Conservation (phyloP, 2,797 vertebrate genomes). For the Lagorchestes hirsutus region DNA sequence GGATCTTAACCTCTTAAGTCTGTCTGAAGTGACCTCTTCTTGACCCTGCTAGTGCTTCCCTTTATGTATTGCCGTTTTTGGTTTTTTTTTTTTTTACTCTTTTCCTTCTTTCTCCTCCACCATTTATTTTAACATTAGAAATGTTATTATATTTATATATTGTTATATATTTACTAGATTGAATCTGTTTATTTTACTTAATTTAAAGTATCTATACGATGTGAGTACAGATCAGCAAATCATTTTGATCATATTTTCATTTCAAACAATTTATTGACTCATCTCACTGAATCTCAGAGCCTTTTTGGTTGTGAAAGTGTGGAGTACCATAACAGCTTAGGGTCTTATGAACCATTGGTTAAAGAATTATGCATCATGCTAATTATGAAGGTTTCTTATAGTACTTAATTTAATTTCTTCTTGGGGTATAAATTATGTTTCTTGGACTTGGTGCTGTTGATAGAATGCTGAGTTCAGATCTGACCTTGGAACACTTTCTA, state of each 20-base stretch:
- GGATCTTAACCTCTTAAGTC: neutral
- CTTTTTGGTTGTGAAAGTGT: constrained; percentile 40
- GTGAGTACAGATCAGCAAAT: neutral
- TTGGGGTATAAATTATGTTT: constrained; percentile 58
- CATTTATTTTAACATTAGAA: constrained; percentile 52
- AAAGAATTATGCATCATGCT: constrained; percentile 40
- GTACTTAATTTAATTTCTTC: constrained; percentile 57
- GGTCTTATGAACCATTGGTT: constrained; percentile 29
- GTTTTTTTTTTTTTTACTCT: neutral
- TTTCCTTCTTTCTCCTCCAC: constrained; percentile 50
- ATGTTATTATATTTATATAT: constrained; percentile 45
- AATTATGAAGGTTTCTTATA: constrained; percentile 53
- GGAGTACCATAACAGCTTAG: constrained; percentile 46
- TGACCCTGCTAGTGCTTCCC: neutral
- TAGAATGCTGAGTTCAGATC: neutral
- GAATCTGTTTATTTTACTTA: neutral
- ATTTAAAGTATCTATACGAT: neutral
- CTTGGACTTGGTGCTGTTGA: constrained; percentile 11
- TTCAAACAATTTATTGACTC: neutral
- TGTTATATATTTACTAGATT: constrained; percentile 22
- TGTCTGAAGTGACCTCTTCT: constrained; percentile 31
- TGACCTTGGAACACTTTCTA: neutral
- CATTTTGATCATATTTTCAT: neutral
- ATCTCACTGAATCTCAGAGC: neutral
- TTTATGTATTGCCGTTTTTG: neutral